Base-by-base conservation (phyloP, 53 echinoderm and acorn worm genomes). In the Mesocentrotus franciscanus region DNA sequence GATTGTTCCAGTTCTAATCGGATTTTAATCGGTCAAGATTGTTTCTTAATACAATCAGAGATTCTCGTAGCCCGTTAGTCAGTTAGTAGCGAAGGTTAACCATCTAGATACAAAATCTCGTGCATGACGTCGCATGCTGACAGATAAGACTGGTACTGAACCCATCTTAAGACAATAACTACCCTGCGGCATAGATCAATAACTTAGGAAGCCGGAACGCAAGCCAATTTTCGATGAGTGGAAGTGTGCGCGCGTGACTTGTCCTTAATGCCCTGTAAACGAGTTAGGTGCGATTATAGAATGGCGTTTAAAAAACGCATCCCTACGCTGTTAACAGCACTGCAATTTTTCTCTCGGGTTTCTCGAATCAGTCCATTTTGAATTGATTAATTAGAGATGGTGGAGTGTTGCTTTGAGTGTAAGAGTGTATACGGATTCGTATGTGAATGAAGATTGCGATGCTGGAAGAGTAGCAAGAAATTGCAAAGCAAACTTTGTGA, bases 81-180 rank as follows among this genome's bases (percentile, higher is more conserved):
- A 18, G 64, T 64, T 64, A 39, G 81, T 42, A 18, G 17, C 18
- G 81, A 81, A 81, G 81, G 81, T 81, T 81, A 42, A 39, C 17
- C 20, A 42, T 81, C 81, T 81, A 36, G 81, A 81, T 81, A 81
- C 81, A 42, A 42, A 81, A 7, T 81, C 39, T 1, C 81, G 81
- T 42, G 81, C 81, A 81, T 81, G 81, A 42, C 81, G 14, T 18
- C 18, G 81, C 81, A 81, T 81, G 81, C 36, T 81, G 39, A 81
- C 81, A 17, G 81, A 42, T 39, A 18, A 81, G 81, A 81, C 81
- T 81, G 81, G 81, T 42, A 17, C 17, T 42, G 36, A 81, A 81
- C 90, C 90, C 29, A 90, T 59, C 61, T 90, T 61, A 61, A 61
- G 90, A 90, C 90, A 90, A 90, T 90, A 60, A 90, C 61, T 22